Evolutionary conservation across 1,140 invertebrate genomes (phyloP).

Genomic region (Grapholita molesta): DNA sequence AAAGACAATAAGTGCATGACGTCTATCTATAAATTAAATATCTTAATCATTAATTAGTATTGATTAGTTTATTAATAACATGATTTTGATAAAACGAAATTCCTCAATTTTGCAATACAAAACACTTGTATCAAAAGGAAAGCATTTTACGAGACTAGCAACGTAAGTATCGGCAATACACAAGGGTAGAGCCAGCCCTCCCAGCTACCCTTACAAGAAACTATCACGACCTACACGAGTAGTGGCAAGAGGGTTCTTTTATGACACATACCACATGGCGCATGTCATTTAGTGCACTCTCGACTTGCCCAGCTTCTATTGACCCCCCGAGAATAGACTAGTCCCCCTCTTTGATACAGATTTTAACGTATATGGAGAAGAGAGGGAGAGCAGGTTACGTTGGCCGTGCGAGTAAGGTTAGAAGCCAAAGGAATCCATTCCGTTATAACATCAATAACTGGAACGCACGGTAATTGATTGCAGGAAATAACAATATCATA

Average conservation of each 20-base stretch:
- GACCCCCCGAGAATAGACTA: slow-evolving; percentile 18
- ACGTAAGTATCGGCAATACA: background rate
- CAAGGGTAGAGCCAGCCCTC: background rate
- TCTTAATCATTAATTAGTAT: no score
- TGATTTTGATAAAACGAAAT: background rate
- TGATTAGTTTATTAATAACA: no score
- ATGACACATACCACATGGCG: slow-evolving; percentile 65
- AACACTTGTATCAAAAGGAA: background rate
- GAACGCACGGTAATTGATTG: slow-evolving; percentile 50
- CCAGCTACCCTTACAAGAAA: slow-evolving; percentile 56
- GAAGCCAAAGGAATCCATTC: slow-evolving; percentile 62
- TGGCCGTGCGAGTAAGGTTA: slow-evolving; percentile 51
- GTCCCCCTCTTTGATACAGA: background rate
- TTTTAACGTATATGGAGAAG: background rate
- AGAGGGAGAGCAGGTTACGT: slow-evolving; percentile 27
- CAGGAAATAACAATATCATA: slow-evolving; percentile 64
- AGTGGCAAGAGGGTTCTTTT: slow-evolving; percentile 65
- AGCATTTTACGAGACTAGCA: slow-evolving; percentile 5
- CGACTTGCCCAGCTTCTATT: slow-evolving; percentile 31
- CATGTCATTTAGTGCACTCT: slow-evolving; percentile 63
- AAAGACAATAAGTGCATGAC: background rate
- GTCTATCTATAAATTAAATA: no score
- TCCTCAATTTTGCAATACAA: background rate
- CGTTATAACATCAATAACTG: slow-evolving; percentile 54
- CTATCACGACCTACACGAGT: slow-evolving; percentile 57